phyloP scores from a whole-genome alignment of 2,797 vertebrate genomes.

The Tauraco hartlaubi region DNA sequence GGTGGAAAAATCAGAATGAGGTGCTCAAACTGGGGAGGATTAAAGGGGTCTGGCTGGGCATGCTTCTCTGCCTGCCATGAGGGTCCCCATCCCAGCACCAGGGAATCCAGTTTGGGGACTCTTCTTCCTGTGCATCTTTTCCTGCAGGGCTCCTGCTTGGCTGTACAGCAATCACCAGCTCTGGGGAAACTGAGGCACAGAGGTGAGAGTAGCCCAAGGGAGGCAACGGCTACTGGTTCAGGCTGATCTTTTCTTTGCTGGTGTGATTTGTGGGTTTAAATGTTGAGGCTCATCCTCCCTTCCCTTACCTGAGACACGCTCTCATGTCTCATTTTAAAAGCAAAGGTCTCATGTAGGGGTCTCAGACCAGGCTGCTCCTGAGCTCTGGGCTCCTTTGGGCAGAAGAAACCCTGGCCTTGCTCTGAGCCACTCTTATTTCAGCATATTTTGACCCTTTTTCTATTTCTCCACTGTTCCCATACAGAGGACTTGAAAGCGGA shows the following conservation, averaged over 20 bases:
- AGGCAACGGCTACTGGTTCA: accelerated
- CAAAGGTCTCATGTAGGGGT: accelerated
- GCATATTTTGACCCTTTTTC: neutral
- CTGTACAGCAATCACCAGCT: accelerated
- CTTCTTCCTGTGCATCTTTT: neutral
- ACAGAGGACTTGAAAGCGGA: accelerated
- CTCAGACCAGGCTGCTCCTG: neutral
- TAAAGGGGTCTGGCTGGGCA: neutral
- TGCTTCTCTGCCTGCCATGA: accelerated
- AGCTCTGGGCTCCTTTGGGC: neutral
- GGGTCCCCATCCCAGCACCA: neutral
- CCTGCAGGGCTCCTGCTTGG: neutral
- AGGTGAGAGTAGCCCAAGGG: accelerated
- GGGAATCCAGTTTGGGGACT: neutral
- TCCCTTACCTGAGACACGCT: accelerated
- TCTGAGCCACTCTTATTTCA: neutral
- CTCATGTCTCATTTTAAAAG: neutral
- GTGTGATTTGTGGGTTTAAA: neutral
- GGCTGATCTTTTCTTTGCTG: neutral
- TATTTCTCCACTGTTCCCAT: accelerated
- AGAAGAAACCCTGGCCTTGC: neutral
- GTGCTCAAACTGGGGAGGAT: neutral
- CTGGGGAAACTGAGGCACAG: neutral
- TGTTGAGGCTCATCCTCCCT: neutral
- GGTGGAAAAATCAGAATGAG: neutral